These are phyloP conservation scores for Manacus vitellinus DNA, from an alignment of 2,113 vertebrate genomes.

Conservation along the genomic window DNA sequence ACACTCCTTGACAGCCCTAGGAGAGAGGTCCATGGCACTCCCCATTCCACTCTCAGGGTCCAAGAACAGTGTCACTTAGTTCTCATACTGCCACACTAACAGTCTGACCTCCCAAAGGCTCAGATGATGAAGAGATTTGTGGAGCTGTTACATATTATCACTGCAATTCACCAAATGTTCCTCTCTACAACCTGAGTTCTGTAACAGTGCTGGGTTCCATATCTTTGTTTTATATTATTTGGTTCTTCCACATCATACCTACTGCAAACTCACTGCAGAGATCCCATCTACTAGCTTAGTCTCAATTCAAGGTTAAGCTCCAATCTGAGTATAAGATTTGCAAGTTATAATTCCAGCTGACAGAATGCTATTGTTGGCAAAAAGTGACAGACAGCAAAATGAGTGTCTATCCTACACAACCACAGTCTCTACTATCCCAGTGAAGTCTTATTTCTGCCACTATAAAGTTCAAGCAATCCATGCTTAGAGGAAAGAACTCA, in stretches of 20 bases:
- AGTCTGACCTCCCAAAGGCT: background rate
- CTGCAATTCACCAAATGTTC: background rate
- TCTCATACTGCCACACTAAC: background rate
- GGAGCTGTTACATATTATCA: background rate
- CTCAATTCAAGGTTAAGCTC: background rate
- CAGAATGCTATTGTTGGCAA: background rate
- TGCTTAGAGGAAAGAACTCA: slow-evolving; percentile 28
- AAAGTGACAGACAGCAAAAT: slow-evolving; percentile 5
- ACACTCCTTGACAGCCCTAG: background rate
- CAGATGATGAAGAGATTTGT: background rate
- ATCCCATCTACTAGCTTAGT: background rate
- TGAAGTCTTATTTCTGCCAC: background rate
- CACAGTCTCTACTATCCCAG: background rate
- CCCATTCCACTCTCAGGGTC: background rate
- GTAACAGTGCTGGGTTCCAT: background rate
- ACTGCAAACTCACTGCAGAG: background rate
- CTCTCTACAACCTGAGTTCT: background rate
- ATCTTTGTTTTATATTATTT: background rate
- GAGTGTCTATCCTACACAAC: background rate
- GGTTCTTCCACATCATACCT: background rate
- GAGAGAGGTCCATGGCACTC: background rate
- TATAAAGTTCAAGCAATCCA: slow-evolving; percentile 7
- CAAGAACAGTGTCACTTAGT: background rate
- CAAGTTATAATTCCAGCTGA: background rate
- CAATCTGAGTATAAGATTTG: background rate